Evolutionary conservation across 2,888 invertebrate genomes (phyloP).

Genomic region (Spilosoma lubricipeda): DNA sequence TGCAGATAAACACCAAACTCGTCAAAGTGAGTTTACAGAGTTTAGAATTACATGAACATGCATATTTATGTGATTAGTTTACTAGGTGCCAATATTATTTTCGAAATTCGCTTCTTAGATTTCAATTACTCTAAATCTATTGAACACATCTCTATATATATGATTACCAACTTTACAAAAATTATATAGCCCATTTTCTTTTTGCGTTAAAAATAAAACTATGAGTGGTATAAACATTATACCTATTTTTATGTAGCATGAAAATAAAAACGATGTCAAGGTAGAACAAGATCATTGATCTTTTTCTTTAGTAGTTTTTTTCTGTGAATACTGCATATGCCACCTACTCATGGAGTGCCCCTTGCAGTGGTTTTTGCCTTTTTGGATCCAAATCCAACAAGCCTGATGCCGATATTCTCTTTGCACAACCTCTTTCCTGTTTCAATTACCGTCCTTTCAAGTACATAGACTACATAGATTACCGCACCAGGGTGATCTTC

Average conservation of each 20-base stretch:
- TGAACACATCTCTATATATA: conserved; percentile 23
- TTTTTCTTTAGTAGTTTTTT: background rate
- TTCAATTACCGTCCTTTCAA: background rate
- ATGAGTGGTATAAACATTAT: background rate
- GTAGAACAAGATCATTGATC: conserved; percentile 19
- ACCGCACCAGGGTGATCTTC: too few relatives aligned
- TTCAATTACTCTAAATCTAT: background rate
- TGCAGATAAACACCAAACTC: too few relatives aligned
- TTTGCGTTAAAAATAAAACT: conserved; percentile 17
- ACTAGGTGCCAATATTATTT: background rate
- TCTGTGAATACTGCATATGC: background rate
- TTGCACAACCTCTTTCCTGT: background rate
- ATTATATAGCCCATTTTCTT: conserved; percentile 16
- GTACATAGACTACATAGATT: too few relatives aligned
- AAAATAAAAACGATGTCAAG: conserved; percentile 26
- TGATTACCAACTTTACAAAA: conserved; percentile 20
- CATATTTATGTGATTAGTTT: too few relatives aligned
- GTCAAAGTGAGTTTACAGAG: too few relatives aligned
- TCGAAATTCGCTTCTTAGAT: background rate
- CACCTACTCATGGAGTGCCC: background rate
- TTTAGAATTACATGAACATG: too few relatives aligned
- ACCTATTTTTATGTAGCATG: background rate
- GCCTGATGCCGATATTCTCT: background rate
- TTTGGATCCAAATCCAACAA: background rate
- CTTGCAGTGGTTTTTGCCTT: background rate